Evolutionary conservation across 30 jellyfish, hydroid and myxozoan genomes (phyloP), one percentile per base, ranked within the genome.

Genomic region (Aurelia coerulea): DNA sequence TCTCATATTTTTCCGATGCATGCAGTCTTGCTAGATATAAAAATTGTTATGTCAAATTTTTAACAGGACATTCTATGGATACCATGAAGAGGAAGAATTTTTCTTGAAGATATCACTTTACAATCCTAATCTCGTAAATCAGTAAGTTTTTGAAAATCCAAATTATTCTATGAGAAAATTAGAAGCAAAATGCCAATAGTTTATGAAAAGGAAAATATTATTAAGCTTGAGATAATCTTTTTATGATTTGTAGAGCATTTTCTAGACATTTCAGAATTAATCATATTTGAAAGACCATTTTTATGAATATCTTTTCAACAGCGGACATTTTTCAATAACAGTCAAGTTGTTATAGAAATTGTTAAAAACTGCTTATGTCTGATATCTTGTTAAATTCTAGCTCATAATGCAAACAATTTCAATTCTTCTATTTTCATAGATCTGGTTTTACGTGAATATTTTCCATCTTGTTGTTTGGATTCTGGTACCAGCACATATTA

Each of bases 31-130:
- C 56, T 46, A 9, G 14, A 7, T 46, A 46, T 9, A 46, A 46
- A 42, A 46, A 46, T 46, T 46, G 14, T 46, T 42, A 46, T 46
- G 2, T 46, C 5, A 0, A 46, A 46, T 83, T 42, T n/a, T 50
- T 67, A 71, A 8, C 80, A 94, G 98, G 19, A 97, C 97, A 15
- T 94, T 94, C 76, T 94, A 94, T 84, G 98, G 98, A 0, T 94
- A 88, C 53, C 90, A 94, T 72, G 88, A 84, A 10, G 85, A 78
- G 19, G 89, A 79, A 53, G 92, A 88, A 80, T 66, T 74, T 58
- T 94, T 94, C 80, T 76, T 81, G 78, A 89, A 85, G 85, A 67
- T 94, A 0, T 85, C 71, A 11, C 60, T 88, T 1, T 94, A 83
- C 85, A 94, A 89, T 63, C 98, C 98, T n/a, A 62, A 80, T 14